Evolutionary conservation across 2,797 vertebrate genomes (phyloP).

Genomic region (Danio kyathit): DNA sequence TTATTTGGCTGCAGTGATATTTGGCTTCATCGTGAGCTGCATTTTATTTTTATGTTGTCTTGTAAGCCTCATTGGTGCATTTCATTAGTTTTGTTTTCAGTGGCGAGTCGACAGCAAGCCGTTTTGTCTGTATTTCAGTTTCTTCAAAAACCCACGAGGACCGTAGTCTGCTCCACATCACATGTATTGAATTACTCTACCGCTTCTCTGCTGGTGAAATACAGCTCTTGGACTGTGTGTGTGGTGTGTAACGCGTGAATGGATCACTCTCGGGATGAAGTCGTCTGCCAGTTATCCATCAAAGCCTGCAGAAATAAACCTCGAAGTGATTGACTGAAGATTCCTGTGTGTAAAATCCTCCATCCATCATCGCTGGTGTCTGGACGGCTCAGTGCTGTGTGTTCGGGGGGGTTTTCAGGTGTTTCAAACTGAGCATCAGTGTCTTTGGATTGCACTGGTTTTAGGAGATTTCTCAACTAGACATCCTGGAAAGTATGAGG

Average conservation of each 20-base stretch:
- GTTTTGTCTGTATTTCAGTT: background rate
- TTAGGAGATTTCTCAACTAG: background rate
- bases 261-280: background rate
- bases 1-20: background rate
- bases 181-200: background rate
- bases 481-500: conserved; percentile 7
- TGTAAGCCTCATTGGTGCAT: background rate
- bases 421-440: background rate
- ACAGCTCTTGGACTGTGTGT: background rate
- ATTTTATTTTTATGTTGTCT: conserved; percentile 11
- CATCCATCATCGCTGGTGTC: conserved; percentile 1
- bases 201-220: background rate
- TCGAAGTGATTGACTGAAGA: conserved; percentile 18
- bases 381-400: background rate
- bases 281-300: conserved; percentile 13
- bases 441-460: background rate
- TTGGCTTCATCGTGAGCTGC: background rate
- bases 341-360: conserved; percentile 26
- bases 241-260: background rate
- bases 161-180: background rate
- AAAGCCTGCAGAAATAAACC: background rate
- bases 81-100: background rate
- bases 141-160: conserved; percentile 9
- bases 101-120: background rate
- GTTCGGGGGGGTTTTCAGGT: background rate